Evolutionary conservation across 2,797 vertebrate species (phyloP).

Genomic region (Tenualosa thibaudeaui): DNA sequence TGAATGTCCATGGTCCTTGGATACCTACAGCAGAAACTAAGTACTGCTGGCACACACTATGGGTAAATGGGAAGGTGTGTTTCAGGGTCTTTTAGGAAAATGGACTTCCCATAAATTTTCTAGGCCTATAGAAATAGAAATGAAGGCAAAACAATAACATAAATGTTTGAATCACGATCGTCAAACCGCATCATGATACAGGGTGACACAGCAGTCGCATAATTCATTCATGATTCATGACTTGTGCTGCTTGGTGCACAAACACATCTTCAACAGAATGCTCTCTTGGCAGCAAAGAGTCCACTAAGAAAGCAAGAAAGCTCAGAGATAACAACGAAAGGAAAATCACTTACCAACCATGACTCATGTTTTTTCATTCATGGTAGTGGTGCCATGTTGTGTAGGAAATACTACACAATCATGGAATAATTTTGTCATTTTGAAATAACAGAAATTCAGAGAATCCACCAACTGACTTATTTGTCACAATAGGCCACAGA

Average conservation of each 20-base stretch:
- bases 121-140: no score
- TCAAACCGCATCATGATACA: not conserved
- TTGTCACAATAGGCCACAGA: no score
- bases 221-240: conserved; percentile 9
- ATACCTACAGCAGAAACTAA: no score
- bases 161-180: not conserved
- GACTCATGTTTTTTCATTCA: conserved; percentile 3
- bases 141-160: not conserved
- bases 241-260: not conserved
- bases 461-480: no score
- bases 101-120: no score
- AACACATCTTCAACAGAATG: not conserved
- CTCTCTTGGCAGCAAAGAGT: not conserved
- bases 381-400: not conserved
- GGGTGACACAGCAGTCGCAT: not conserved
- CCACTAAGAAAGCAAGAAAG: not conserved
- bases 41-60: no score
- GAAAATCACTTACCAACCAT: not conserved
- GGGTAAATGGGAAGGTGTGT: no score
- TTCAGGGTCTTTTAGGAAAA: no score
- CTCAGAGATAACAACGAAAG: not conserved
- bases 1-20: no score
- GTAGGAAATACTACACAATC: not conserved
- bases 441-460: not conserved
- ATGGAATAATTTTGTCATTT: not conserved